Base-by-base conservation (phyloP, 2,888 invertebrate genomes). In the Polyommatus icarus region DNA sequence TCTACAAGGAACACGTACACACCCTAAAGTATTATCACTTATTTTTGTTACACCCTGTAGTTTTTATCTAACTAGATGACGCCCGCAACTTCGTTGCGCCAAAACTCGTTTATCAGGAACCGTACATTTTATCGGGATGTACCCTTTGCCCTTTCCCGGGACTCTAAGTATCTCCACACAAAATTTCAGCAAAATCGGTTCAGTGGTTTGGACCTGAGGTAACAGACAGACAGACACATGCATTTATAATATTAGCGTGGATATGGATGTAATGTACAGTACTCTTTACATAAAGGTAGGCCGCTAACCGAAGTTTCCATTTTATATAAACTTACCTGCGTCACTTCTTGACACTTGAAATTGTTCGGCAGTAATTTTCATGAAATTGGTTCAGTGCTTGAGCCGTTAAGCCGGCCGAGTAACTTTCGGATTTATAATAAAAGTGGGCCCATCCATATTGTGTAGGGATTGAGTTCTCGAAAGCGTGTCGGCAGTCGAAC, bases 301-400 rank as follows among this genome's bases (percentile, higher is more conserved):
- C 15, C 12, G 1, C 29, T 67, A 15, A 18, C 67, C 61, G 12
- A 29, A 61, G 24, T 61, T 32, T 67, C 67, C 67, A 29, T 32
- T 15, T 29, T 67, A 67, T 29, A 67, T 32, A 67, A 32, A 67
- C 67, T 67, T 32, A 67, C 67, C 32, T 67, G 67, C 29, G 67
- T 67, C 67, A 67, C 67, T 67, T 67, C 67, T 67, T 67, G 67
- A 67, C 67, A 67, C 67, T 67, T 67, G 29, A 67, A 67, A 67
- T 67, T 67, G 67, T 67, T 67, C 67, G 67, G 29, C 67, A 32
- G 67, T 67, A 67, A 67, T 67, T 67, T 67, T 67, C 29, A 29
- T 67, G 29, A 67, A 67, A 67, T 67, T 67, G 67, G 67, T 67
- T 67, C 67, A 67, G 67, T 29, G 67, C 67, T 67, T 67, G 67